phyloP scores from a whole-genome alignment of 2,797 vertebrate genomes.

The Macropus fuliginosus region DNA sequence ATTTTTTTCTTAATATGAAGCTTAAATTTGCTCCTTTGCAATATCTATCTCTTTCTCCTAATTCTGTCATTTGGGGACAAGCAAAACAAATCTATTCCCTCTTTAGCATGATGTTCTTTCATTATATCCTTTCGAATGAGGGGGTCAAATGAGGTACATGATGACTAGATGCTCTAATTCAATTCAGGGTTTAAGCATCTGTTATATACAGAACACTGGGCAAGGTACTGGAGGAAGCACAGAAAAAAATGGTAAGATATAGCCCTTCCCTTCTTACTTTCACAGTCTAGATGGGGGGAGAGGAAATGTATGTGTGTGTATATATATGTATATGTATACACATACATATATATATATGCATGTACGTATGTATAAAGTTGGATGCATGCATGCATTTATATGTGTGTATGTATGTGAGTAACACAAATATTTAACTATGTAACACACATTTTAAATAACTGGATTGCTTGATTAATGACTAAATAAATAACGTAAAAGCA shows the following conservation, averaged over 20 bases:
- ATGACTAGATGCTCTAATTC: background rate
- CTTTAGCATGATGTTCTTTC: background rate
- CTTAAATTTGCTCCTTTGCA: background rate
- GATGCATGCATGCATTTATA: no score
- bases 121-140: background rate
- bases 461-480: background rate
- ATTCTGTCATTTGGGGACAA: background rate
- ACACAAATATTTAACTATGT: background rate
- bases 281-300: background rate
- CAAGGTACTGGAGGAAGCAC: background rate
- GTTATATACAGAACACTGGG: background rate
- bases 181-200: background rate
- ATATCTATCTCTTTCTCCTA: background rate
- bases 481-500: background rate
- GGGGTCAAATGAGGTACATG: background rate
- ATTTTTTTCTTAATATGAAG: background rate
- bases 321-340: accelerated
- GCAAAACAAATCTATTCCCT: background rate
- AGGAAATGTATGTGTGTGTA: background rate
- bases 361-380: no score
- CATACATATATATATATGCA: no score
- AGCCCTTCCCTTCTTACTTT: background rate
- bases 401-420: background rate
- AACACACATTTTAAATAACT: background rate
- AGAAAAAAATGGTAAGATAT: background rate